Evolutionary conservation across 2,113 vertebrate species (phyloP), one percentile per base, ranked within the genome.

Genomic region (Polypterus senegalus): DNA sequence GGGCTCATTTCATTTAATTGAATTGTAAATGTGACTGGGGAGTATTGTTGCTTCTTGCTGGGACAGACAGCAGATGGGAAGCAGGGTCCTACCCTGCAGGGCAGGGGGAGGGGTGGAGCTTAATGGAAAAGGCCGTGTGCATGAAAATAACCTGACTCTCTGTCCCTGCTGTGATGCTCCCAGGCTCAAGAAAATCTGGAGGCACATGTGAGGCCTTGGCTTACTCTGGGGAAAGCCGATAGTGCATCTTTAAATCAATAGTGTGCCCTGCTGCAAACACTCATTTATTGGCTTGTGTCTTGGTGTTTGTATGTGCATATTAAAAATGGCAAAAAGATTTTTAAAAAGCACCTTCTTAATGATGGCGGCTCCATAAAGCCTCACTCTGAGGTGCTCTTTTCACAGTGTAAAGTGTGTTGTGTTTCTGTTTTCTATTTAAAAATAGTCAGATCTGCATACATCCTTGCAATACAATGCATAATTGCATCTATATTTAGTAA

Each of bases 1-100:
- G 77, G 77, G 74, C 72, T 77, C 76, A 77, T 77, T 77, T 75
- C 73, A 79, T 80, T 83, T 84, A 86, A 86, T 88, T 88, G 83
- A 86, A 88, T 88, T 88, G 85, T 88, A 85, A 88, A 87, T 87
- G 80, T 66, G 74, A 79, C 73, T 27, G 58, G 68, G 70, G 75
- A 72, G 69, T 9, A 54, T 76, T 68, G 72, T 63, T 64, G 66
- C 69, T 75, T 57, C 77, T 74, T 58, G 70, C 77, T 70, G 67
- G 69, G 73, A 74, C 66, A 80, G 79, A 73, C 71, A 77, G 84
- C 88, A 89, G 87, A 86, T 85, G 86, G 85, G 80, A 82, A 79
- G 81, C 81, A 80, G 81, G 79, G 80, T 71, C 69, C 27, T 59
- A 67, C 76, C 81, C 82, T 76, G 72, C 72, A 74, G 83, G 78